These are phyloP conservation scores for Clinocottus analis DNA, from an alignment of 2,113 vertebrate genomes.

Conservation along the genomic window DNA sequence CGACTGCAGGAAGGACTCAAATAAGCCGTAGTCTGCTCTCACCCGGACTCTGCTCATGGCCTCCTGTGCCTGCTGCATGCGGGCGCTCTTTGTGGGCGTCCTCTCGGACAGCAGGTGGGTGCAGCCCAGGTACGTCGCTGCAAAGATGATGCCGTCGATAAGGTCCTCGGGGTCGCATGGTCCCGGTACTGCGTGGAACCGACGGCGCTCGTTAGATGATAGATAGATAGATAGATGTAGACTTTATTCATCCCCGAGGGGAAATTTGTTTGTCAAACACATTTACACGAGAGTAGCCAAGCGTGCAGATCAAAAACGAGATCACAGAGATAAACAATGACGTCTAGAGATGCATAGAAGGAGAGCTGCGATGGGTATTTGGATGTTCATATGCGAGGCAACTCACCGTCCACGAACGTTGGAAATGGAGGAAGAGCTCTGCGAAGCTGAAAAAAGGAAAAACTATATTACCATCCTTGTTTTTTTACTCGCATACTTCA, in stretches of 20 bases:
- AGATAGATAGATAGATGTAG: no score
- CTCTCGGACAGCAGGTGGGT: conserved; percentile 97
- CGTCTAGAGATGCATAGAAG: background rate
- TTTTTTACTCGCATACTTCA: conserved; percentile 25
- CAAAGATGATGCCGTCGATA: conserved; percentile 98
- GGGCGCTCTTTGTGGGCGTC: conserved; percentile 94
- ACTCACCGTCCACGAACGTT: conserved; percentile 96
- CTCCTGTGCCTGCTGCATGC: conserved; percentile 99
- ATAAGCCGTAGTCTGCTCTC: conserved; percentile 34
- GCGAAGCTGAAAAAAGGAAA: conserved; percentile 83
- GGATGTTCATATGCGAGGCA: conserved; percentile 9
- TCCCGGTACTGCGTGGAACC: conserved; percentile 87
- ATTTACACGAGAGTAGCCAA: background rate
- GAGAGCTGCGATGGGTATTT: background rate
- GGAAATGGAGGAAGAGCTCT: conserved; percentile 96
- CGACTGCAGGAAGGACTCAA: background rate
- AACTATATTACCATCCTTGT: background rate
- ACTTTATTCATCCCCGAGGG: no score
- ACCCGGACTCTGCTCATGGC: conserved; percentile 97
- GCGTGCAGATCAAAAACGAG: no score
- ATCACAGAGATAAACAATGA: background rate
- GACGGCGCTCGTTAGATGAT: conserved; percentile 18
- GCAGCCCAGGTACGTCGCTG: conserved; percentile 96
- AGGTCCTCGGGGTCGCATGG: conserved; percentile 97
- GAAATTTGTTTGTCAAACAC: no score